These are phyloP conservation scores for Brachionus asplanchnoidis DNA, from an alignment of 1,140 invertebrate species.

Conservation along the genomic window DNA sequence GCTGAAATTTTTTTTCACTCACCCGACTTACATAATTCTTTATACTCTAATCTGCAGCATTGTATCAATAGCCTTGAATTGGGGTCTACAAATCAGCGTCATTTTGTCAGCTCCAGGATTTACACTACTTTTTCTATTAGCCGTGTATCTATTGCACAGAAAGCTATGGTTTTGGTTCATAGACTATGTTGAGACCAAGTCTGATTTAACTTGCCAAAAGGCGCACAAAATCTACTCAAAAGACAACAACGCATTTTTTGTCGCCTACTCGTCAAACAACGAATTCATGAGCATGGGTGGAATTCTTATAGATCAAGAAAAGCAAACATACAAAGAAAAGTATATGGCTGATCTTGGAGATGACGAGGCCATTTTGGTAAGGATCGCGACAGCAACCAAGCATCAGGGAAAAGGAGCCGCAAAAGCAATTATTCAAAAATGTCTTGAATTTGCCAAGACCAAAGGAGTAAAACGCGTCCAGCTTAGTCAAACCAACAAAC, in stretches of 20 bases:
- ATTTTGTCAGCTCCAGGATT: neutral
- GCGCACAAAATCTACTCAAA: neutral
- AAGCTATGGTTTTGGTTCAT: neutral
- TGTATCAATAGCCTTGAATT: neutral
- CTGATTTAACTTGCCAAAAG: neutral
- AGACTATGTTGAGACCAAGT: neutral
- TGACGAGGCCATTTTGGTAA: neutral
- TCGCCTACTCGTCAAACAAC: neutral
- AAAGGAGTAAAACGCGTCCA: neutral
- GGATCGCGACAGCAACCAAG: neutral
- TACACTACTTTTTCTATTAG: neutral
- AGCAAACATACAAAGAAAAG: neutral
- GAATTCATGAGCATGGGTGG: neutral
- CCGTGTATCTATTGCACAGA: neutral
- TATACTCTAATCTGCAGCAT: neutral
- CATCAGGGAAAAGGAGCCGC: slow-evolving; percentile 3
- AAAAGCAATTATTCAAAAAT: neutral
- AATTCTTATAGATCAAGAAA: neutral
- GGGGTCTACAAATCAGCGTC: neutral
- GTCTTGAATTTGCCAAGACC: neutral
- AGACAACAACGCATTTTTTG: neutral
- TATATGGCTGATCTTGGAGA: neutral
- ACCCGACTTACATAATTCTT: neutral
- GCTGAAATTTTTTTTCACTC: neutral
- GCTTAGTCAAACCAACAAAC: neutral